Conservation (phyloP, 2,888 invertebrate genomes). For the Copidosoma aretas region DNA sequence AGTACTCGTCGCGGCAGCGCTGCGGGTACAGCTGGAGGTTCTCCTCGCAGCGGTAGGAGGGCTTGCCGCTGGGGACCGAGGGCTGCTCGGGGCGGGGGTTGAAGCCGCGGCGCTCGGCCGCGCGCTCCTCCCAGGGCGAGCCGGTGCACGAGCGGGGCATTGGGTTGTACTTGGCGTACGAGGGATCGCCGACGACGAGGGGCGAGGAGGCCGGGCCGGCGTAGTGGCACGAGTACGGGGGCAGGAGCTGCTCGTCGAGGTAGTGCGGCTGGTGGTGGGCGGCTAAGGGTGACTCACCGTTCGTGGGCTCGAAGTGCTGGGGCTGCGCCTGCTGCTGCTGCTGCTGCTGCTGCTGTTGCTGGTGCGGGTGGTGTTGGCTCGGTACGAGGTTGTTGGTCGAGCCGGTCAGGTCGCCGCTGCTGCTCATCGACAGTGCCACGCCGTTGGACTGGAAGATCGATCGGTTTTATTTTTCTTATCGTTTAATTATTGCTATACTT, state of each 20-base stretch:
- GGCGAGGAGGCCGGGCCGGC: slow-evolving; percentile 25
- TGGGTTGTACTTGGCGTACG: slow-evolving; percentile 36
- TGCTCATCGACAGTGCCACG: slow-evolving; percentile 46
- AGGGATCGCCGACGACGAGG: no score
- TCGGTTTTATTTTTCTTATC: no score
- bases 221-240: slow-evolving; percentile 35
- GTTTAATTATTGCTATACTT: no score
- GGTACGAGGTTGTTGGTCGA: slow-evolving; percentile 60
- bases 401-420: slow-evolving; percentile 54
- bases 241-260: slow-evolving; percentile 22
- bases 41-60: slow-evolving; percentile 56
- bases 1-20: slow-evolving; percentile 58
- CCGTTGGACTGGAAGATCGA: slow-evolving; percentile 34
- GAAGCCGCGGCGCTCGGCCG: slow-evolving; percentile 1
- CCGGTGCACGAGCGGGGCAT: slow-evolving; percentile 29
- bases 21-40: slow-evolving; percentile 58
- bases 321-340: slow-evolving; percentile 45
- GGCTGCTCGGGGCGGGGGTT: background rate
- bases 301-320: slow-evolving; percentile 58
- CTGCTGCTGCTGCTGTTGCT: slow-evolving; percentile 48
- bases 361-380: slow-evolving; percentile 51
- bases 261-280: slow-evolving; percentile 26
- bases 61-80: slow-evolving; percentile 34
- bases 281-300: slow-evolving; percentile 58
- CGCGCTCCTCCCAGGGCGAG: slow-evolving; percentile 28